Evolutionary conservation across 2,113 vertebrate species (phyloP), one percentile per base, ranked within the genome.

Genomic region (Stegastes partitus): DNA sequence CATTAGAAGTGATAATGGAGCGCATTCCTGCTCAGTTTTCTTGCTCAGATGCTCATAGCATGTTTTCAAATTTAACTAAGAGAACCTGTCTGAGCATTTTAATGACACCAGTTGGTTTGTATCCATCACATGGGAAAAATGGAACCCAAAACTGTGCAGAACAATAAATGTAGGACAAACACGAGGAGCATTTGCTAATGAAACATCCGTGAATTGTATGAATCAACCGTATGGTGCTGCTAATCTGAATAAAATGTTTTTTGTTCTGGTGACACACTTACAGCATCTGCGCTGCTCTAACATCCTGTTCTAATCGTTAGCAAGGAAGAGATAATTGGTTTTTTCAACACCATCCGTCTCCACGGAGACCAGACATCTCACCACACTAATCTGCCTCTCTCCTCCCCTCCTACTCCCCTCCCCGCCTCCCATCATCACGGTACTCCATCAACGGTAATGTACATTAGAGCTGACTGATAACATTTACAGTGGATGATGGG

Each of bases 331-430:
- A 92, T 92, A 91, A 93, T 93, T 92, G 80, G 68, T 86, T 89
- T 92, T 94, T 90, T 87, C 87, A 90, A 86, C 89, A 82, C 74
- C 79, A 74, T 79, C 77, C 64, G 82, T 91, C 91, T 86, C 93
- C 90, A 91, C 74, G 85, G 91, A 90, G 89, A 93, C 91, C 81
- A 93, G 88, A 88, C 84, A 86, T 92, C 87, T 85, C 84, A 85
- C 79, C 76, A 77, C 22, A 82, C 84, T 81, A 87, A 74, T 85
- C 85, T 90, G 76, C 76, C 66, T 42, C 81, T 63, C 58, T 64
- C 66, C 67, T 51, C 68, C 51, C n/a, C 26, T 22, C 37, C 51
- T 26, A 54, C 74, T n/a, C 21, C 73, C 51, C 81, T 67, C 45
- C 81, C 89, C 82, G 72, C 69, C 62, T 86, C 82, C 68, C 62